Evolutionary conservation across 2,113 vertebrate species (phyloP).

Genomic region (Takifugu flavidus): DNA sequence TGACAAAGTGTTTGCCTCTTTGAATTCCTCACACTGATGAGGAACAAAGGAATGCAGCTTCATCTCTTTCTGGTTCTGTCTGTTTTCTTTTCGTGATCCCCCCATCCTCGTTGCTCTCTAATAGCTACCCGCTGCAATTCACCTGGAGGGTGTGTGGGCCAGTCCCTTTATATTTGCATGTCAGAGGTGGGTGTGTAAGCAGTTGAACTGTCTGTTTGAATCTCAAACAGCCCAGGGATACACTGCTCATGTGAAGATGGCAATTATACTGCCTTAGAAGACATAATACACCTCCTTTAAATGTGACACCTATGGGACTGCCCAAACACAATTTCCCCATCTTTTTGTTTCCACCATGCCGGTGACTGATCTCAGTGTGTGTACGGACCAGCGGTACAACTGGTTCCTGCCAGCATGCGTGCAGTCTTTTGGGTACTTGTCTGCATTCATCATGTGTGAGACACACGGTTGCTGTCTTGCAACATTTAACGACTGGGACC

Average conservation of each 20-base stretch:
- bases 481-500: background rate
- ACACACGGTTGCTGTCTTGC: background rate
- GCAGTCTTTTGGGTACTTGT: background rate
- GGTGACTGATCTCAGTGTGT: constrained; percentile 19
- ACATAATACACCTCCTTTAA: constrained; percentile 36
- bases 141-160: constrained; percentile 39
- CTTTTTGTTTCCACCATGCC: constrained; percentile 23
- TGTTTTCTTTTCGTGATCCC: constrained; percentile 39
- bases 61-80: constrained; percentile 24
- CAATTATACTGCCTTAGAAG: constrained; percentile 22
- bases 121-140: constrained; percentile 46
- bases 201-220: constrained; percentile 56
- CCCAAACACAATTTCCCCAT: constrained; percentile 50
- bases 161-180: constrained; percentile 71
- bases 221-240: constrained; percentile 61
- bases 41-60: constrained; percentile 45
- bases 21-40: constrained; percentile 19
- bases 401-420: constrained; percentile 4
- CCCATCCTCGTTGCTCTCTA: constrained; percentile 22
- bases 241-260: constrained; percentile 32
- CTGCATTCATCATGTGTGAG: background rate
- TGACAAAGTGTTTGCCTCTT: constrained; percentile 2
- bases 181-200: constrained; percentile 57
- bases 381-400: constrained; percentile 1
- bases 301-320: constrained; percentile 38